phyloP scores from a whole-genome alignment of 92 coral and sea anemone genomes.

The Muricea muricata region DNA sequence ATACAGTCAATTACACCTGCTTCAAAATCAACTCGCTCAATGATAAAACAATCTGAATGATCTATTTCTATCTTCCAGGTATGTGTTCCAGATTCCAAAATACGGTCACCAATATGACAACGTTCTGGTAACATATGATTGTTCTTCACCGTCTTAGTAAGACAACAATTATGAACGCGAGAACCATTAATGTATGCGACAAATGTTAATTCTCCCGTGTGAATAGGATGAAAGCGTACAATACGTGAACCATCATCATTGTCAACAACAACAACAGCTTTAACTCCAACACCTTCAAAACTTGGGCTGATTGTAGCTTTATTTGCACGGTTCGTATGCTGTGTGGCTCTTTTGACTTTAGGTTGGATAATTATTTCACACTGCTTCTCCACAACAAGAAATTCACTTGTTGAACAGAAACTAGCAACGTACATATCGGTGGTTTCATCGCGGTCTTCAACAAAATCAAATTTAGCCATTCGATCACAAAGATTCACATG shows the following conservation, averaged over 20 bases:
- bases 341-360: neutral
- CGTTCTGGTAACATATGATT: neutral
- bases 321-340: neutral
- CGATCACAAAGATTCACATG: neutral
- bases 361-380: neutral
- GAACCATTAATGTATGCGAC: constrained; percentile 38
- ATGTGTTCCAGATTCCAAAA: constrained; percentile 5
- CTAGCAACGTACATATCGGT: neutral
- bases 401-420: neutral
- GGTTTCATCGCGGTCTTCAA: neutral
- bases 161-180: constrained; percentile 12
- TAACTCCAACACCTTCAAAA: constrained; percentile 18
- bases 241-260: constrained; percentile 41
- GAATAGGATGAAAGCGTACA: constrained; percentile 33
- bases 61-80: constrained; percentile 3
- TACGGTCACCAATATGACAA: neutral
- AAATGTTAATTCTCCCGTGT: constrained; percentile 27
- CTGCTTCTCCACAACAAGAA: neutral
- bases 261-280: neutral
- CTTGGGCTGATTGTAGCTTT: constrained; percentile 24
- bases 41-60: neutral
- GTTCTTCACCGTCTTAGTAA: neutral
- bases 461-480: neutral
- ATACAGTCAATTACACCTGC: neutral
- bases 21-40: neutral